These are phyloP conservation scores for Cosmia pyralina DNA, from an alignment of 2,888 invertebrate species.

Conservation along the genomic window DNA sequence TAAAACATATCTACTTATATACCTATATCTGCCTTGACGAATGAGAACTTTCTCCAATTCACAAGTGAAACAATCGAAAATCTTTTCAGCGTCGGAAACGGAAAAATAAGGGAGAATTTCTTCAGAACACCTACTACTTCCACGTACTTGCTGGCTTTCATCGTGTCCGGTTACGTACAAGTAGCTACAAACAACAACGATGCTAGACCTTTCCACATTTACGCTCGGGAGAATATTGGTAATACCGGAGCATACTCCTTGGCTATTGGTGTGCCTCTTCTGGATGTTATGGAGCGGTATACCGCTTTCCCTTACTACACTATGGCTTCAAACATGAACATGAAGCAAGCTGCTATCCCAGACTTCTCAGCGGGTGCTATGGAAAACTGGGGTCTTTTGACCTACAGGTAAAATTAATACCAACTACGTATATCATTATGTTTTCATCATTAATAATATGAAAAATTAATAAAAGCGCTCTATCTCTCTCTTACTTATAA, in stretches of 20 bases:
- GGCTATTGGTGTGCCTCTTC: constrained; percentile 82
- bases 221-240: constrained; percentile 84
- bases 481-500: no score
- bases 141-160: constrained; percentile 95
- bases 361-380: constrained; percentile 95
- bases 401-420: constrained; percentile 90
- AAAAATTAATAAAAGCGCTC: no score
- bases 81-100: constrained; percentile 56
- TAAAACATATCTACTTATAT: background rate
- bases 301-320: constrained; percentile 87
- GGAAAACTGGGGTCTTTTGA: constrained; percentile 96
- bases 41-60: background rate
- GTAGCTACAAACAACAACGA: constrained; percentile 70
- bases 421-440: no score
- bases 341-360: constrained; percentile 94
- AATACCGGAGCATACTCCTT: constrained; percentile 85
- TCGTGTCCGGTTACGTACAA: constrained; percentile 93
- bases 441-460: no score
- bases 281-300: constrained; percentile 90
- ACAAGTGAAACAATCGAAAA: background rate
- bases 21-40: background rate
- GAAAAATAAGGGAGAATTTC: constrained; percentile 84
- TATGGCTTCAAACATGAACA: constrained; percentile 85
- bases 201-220: constrained; percentile 80
- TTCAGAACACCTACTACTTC: constrained; percentile 92